Evolutionary conservation across 2,888 invertebrate species (phyloP).

Genomic region (Aelia acuminata): DNA sequence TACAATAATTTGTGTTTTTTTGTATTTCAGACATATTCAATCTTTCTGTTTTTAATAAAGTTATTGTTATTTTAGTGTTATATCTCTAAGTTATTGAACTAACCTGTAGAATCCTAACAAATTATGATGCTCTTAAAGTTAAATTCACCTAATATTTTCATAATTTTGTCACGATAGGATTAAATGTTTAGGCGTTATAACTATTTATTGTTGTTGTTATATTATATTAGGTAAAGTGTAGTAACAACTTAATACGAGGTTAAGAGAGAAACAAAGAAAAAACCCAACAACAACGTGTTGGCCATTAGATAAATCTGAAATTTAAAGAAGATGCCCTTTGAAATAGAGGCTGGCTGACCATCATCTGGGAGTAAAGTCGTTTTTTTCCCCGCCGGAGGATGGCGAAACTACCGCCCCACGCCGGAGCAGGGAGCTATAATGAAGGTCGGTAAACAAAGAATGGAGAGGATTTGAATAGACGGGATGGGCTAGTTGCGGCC

Average conservation of each 20-base stretch:
- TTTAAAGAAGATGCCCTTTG: background rate
- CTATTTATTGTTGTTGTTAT: background rate
- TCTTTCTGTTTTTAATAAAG: no score
- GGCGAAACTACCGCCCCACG: background rate
- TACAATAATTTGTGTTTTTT: no score
- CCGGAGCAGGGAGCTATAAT: background rate
- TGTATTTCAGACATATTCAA: no score
- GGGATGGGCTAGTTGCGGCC: background rate
- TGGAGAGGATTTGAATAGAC: background rate
- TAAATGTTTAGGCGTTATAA: no score
- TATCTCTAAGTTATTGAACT: no score
- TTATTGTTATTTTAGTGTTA: no score
- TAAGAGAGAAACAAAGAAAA: background rate
- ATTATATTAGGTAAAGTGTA: background rate
- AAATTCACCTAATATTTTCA: no score
- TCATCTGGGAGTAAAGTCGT: background rate
- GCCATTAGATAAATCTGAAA: conserved; percentile 6
- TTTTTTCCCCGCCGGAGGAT: background rate
- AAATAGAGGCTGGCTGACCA: background rate
- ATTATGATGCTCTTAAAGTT: no score
- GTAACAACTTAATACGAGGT: background rate
- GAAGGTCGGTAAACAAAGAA: conserved; percentile 4
- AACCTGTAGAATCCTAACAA: no score
- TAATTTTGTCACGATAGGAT: no score
- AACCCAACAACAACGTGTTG: conserved; percentile 1